A percentile compares a stretch with the other conserved stretches of the same genome.
These are phyloP conservation scores for Carassius gibelio DNA, from an alignment of 2,113 vertebrate species.

Conservation along the genomic window DNA sequence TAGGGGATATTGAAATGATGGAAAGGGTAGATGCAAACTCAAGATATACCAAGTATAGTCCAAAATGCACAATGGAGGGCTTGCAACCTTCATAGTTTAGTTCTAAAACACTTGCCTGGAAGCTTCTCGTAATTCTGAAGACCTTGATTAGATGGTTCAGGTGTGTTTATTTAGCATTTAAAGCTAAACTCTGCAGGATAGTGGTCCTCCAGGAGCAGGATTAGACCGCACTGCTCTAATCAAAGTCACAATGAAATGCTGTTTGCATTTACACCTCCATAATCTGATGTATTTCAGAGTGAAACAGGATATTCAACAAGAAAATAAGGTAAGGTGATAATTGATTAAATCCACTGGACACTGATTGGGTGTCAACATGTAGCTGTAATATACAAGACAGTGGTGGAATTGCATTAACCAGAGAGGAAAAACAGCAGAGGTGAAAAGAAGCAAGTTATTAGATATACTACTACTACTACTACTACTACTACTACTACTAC, in stretches of 20 bases:
- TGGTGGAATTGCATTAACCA: background rate
- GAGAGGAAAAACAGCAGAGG: background rate
- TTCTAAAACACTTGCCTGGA: background rate
- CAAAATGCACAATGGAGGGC: background rate
- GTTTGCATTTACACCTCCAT: background rate
- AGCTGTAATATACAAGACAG: background rate
- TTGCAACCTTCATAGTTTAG: background rate
- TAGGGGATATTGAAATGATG: background rate
- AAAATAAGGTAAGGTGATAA: background rate
- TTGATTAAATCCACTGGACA: background rate
- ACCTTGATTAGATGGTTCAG: background rate
- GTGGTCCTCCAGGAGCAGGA: background rate
- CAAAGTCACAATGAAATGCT: background rate
- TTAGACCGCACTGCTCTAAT: background rate
- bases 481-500: no score
- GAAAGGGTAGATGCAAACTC: background rate
- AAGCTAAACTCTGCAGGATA: constrained; percentile 13
- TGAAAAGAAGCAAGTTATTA: background rate
- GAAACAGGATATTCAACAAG: background rate
- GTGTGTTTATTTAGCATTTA: constrained; percentile 8
- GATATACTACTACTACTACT: no score
- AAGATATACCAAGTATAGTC: background rate
- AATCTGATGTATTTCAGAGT: background rate
- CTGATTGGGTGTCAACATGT: background rate
- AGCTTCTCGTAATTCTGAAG: background rate